phyloP scores from a whole-genome alignment of 2,888 invertebrate species.

The Gibbula magus region DNA sequence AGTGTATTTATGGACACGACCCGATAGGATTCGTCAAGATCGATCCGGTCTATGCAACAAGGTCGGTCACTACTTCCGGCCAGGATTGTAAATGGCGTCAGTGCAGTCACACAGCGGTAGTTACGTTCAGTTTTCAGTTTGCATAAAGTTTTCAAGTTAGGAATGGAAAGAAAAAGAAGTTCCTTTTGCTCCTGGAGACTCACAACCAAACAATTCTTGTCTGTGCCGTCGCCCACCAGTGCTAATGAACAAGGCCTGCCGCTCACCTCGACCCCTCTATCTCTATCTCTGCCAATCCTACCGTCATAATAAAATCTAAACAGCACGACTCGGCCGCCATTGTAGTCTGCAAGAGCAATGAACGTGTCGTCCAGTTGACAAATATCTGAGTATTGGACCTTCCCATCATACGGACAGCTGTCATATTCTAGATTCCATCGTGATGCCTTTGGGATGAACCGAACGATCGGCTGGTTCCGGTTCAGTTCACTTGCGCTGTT shows the following conservation, averaged over 20 bases:
- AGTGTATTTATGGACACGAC: background rate
- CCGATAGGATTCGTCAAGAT: background rate
- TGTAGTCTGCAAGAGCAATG: background rate
- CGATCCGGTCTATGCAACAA: background rate
- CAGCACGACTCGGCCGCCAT: background rate
- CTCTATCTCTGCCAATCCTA: too few species aligned
- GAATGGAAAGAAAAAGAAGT: background rate
- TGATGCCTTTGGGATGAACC: too few species aligned
- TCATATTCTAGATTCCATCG: too few species aligned
- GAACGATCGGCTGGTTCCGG: too few species aligned
- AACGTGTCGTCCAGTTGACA: too few species aligned
- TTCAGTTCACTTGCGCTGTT: too few species aligned
- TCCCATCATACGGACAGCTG: too few species aligned
- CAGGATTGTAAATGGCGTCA: background rate
- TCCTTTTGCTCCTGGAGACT: background rate
- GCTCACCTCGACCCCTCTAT: background rate
- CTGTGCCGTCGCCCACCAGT: background rate
- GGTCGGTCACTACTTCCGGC: background rate
- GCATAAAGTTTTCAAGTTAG: background rate
- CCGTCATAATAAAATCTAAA: background rate
- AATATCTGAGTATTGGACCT: too few species aligned
- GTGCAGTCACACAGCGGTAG: background rate
- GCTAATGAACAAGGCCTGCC: background rate
- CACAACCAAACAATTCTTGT: background rate
- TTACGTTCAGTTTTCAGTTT: background rate